A percentile compares a stretch with the other conserved stretches of the same genome.
These are phyloP conservation scores for Agrotis puta DNA, from an alignment of 2,888 invertebrate genomes.

Conservation along the genomic window DNA sequence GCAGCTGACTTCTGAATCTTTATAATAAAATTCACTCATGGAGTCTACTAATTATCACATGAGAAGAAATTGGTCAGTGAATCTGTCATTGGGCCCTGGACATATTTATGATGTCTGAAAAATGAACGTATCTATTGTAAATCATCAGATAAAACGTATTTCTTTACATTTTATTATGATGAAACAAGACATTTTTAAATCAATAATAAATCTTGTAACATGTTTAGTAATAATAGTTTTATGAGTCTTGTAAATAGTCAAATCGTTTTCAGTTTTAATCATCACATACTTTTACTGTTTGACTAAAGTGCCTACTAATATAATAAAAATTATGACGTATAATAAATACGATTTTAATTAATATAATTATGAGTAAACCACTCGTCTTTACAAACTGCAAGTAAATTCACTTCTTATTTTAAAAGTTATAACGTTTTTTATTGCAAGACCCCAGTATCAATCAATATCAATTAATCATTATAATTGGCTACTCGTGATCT, in stretches of 20 bases:
- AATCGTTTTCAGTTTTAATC: not conserved
- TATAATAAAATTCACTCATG: too few relatives aligned
- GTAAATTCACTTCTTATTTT: not conserved
- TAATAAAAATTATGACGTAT: not conserved
- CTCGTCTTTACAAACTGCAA: not conserved
- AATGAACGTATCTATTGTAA: not conserved
- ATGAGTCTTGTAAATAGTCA: not conserved
- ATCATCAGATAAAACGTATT: not conserved
- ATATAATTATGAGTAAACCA: not conserved
- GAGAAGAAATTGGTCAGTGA: too few relatives aligned
- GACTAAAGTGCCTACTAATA: not conserved
- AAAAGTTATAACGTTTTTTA: not conserved
- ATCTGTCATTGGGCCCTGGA: too few relatives aligned
- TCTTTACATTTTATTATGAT: too few relatives aligned
- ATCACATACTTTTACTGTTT: not conserved
- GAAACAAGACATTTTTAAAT: not conserved
- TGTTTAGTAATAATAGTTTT: not conserved
- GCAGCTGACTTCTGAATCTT: too few relatives aligned
- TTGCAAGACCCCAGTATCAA: not conserved
- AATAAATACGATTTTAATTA: conserved; percentile 7
- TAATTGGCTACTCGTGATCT: conserved; percentile 8
- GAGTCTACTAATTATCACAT: too few relatives aligned
- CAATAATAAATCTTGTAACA: not conserved
- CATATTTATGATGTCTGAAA: too few relatives aligned
- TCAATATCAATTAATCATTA: conserved; percentile 32